Evolutionary conservation across 2,797 vertebrate genomes (phyloP).

Genomic region (Hippocampus kuda): DNA sequence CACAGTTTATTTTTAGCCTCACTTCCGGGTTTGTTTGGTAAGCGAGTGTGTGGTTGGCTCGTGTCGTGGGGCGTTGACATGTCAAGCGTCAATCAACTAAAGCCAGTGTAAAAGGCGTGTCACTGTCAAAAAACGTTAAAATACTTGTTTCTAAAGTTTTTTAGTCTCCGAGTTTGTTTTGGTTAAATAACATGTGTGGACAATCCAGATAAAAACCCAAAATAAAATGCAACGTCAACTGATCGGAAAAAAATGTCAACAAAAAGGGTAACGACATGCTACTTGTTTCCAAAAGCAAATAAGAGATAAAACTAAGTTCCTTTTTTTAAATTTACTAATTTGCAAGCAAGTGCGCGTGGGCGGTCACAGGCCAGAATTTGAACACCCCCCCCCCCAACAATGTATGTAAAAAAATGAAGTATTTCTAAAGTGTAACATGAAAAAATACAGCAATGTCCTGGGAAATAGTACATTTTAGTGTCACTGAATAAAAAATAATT

Average conservation of each 20-base stretch:
- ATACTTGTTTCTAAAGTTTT: neutral
- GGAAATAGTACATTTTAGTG: neutral
- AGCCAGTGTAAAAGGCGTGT: neutral
- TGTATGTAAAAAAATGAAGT: neutral
- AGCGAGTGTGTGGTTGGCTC: neutral
- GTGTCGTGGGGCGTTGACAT: neutral
- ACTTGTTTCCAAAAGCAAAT: too few relatives aligned
- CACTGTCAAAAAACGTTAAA: neutral
- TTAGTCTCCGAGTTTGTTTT: neutral
- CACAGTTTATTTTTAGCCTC: conserved; percentile 2
- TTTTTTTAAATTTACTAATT: too few relatives aligned
- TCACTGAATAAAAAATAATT: neutral
- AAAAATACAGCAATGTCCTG: neutral
- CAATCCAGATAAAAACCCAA: too few relatives aligned
- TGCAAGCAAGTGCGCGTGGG: too few relatives aligned
- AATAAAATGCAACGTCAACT: too few relatives aligned
- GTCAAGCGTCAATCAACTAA: neutral
- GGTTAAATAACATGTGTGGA: neutral
- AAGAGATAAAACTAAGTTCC: too few relatives aligned
- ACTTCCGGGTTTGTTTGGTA: neutral
- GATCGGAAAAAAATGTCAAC: too few relatives aligned
- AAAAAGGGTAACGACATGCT: too few relatives aligned
- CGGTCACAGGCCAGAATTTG: too few relatives aligned
- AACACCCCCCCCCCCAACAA: too few relatives aligned
- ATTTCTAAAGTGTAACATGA: neutral